Evolutionary conservation across 2,888 invertebrate species (phyloP).

Genomic region (Meta bourneti): DNA sequence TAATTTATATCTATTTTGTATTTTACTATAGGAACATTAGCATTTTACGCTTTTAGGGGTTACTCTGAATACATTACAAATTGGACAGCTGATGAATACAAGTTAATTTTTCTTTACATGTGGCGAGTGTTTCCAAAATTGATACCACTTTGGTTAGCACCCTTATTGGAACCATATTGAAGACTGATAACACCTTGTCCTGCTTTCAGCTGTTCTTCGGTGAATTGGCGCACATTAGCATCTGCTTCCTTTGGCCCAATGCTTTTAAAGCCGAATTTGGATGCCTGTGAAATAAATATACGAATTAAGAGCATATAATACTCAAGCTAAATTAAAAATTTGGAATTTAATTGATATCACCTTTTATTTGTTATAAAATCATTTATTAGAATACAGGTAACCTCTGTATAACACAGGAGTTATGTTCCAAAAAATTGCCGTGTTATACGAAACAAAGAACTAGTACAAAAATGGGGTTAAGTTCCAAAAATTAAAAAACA

Average conservation of each 20-base stretch:
- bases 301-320: neutral
- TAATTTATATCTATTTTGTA: neutral
- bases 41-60: neutral
- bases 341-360: neutral
- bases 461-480: no score
- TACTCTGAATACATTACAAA: neutral
- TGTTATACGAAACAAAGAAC: no score
- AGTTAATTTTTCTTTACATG: conserved; percentile 86
- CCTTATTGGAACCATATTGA: conserved; percentile 98
- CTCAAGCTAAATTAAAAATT: neutral
- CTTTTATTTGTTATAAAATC: no score
- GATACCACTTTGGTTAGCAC: conserved; percentile 96
- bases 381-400: neutral
- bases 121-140: conserved; percentile 98
- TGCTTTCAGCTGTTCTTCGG: conserved; percentile 95
- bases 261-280: conserved; percentile 84
- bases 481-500: no score
- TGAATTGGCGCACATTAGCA: conserved; percentile 95
- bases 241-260: conserved; percentile 98
- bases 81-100: neutral
- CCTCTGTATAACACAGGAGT: no score
- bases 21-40: neutral
- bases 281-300: conserved; percentile 82
- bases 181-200: conserved; percentile 93
- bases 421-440: no score